Evolutionary conservation across 2,797 vertebrate species (phyloP).

Genomic region (Myotis pilosus): DNA sequence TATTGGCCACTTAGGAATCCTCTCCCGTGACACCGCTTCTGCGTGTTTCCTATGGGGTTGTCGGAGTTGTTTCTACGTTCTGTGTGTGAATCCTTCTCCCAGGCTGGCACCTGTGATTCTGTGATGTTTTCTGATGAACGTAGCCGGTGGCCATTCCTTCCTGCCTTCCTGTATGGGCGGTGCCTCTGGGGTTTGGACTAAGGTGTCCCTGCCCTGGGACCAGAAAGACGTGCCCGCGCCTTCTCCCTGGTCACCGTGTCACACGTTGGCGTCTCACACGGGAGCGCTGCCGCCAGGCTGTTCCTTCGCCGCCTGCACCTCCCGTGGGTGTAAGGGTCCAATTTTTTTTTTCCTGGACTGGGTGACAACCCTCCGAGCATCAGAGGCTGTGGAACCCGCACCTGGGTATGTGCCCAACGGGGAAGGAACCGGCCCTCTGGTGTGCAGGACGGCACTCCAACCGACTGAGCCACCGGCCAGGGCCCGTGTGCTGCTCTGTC

Average conservation of each 20-base stretch:
- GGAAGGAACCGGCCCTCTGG: neutral
- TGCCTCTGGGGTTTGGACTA: neutral
- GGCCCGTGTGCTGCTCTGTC: accelerated
- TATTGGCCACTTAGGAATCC: too few species aligned
- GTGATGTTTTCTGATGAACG: too few species aligned
- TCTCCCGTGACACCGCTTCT: accelerated
- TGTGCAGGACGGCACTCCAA: neutral
- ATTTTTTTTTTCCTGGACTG: accelerated
- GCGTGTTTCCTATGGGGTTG: neutral
- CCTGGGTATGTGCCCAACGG: neutral
- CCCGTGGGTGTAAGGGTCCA: neutral
- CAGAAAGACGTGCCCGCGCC: too few species aligned
- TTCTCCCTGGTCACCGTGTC: too few species aligned
- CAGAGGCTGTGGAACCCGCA: neutral
- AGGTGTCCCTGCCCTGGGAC: neutral
- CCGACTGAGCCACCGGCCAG: neutral
- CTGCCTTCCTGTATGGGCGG: too few species aligned
- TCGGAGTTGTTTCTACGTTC: too few species aligned
- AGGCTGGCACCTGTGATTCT: neutral
- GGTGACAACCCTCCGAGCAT: neutral
- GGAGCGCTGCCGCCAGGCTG: too few species aligned
- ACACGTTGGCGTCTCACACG: neutral
- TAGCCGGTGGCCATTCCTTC: neutral
- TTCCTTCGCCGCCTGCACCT: neutral
- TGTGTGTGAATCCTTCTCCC: neutral